Conservation (phyloP, 1,140 invertebrate species). For the Meloidogyne chitwoodi region DNA sequence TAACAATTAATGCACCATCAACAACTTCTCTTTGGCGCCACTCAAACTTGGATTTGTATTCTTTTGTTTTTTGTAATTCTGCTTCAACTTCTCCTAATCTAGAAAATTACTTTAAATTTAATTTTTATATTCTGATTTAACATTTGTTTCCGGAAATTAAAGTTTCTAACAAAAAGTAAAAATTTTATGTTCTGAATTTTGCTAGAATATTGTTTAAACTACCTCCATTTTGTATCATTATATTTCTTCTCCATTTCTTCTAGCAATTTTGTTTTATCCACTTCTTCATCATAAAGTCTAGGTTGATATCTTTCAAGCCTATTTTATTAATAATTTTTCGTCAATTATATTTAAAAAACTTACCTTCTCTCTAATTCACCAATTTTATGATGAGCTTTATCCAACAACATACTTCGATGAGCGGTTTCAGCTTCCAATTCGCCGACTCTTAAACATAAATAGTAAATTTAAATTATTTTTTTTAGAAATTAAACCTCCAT, state of each 20-base stretch:
- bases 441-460: constrained; percentile 34
- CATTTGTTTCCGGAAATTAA: not conserved
- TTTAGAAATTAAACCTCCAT: constrained; percentile 29
- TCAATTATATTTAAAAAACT: too few species aligned
- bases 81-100: constrained; percentile 22
- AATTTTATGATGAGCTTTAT: constrained; percentile 36
- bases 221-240: constrained; percentile 26
- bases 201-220: not conserved
- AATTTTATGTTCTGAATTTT: not conserved
- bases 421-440: constrained; percentile 40
- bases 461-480: not conserved
- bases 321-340: not conserved
- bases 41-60: constrained; percentile 28
- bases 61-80: constrained; percentile 5
- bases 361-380: constrained; percentile 21
- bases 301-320: not conserved
- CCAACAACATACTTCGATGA: constrained; percentile 31
- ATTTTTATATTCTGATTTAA: not conserved
- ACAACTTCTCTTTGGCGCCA: constrained; percentile 27
- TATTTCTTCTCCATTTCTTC: constrained; percentile 4
- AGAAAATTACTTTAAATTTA: not conserved
- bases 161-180: too few species aligned
- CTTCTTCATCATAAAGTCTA: not conserved
- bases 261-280: not conserved
- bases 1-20: constrained; percentile 21